A percentile compares a stretch with the other conserved stretches of the same genome.
phyloP scores from a whole-genome alignment of 1,140 invertebrate genomes.

The Habropoda laboriosa region DNA sequence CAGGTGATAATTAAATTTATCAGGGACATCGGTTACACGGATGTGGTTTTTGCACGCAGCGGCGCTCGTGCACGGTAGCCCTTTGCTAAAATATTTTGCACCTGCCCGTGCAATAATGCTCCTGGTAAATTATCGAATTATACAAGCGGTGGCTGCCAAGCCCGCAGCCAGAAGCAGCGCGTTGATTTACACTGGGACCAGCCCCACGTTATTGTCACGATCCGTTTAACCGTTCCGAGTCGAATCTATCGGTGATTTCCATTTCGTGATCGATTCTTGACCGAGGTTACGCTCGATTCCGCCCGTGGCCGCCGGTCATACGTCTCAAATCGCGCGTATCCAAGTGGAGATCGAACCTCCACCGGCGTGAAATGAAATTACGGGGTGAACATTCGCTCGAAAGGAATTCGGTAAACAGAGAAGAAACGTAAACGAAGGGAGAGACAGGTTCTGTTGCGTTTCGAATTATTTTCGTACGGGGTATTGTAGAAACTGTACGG shows the following conservation, averaged over 20 bases:
- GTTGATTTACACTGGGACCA: slow-evolving; percentile 60
- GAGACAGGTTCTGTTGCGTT: background rate
- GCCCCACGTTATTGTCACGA: slow-evolving; percentile 61
- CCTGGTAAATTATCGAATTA: slow-evolving; percentile 68
- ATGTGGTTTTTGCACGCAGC: slow-evolving; percentile 50
- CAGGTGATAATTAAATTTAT: slow-evolving; percentile 68
- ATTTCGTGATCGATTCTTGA: slow-evolving; percentile 46
- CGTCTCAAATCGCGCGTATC: slow-evolving; percentile 13
- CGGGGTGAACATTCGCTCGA: background rate
- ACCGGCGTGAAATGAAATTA: slow-evolving; percentile 12
- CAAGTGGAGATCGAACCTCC: background rate
- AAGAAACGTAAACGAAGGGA: background rate
- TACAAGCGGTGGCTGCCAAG: slow-evolving; percentile 16
- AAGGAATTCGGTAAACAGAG: slow-evolving; percentile 4
- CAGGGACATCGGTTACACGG: slow-evolving; percentile 49
- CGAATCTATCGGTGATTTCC: slow-evolving; percentile 45
- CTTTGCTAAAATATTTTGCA: slow-evolving; percentile 69
- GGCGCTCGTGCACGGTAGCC: background rate
- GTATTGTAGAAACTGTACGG: background rate
- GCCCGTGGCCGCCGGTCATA: background rate
- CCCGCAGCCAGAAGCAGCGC: background rate
- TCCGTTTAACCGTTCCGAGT: slow-evolving; percentile 59
- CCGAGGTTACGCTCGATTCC: slow-evolving; percentile 20
- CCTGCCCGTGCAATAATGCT: slow-evolving; percentile 63
- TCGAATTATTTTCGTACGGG: background rate